phyloP scores from a whole-genome alignment of 2,113 vertebrate species.

The Zosterops borbonicus region DNA sequence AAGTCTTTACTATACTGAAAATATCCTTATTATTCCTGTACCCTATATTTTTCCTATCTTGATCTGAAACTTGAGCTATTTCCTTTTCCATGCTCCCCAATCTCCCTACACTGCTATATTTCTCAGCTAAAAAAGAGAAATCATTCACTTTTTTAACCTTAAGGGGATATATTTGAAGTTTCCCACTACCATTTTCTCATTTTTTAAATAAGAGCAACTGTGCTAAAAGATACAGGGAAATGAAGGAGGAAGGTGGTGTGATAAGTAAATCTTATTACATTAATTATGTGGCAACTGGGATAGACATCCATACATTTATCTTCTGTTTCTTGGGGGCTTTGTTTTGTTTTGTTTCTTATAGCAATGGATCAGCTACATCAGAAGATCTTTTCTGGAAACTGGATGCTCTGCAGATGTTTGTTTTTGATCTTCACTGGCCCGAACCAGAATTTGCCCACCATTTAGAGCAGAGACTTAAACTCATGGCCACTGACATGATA shows the following conservation, averaged over 20 bases:
- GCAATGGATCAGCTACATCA: conserved; percentile 92
- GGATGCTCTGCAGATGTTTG: conserved; percentile 94
- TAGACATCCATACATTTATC: background rate
- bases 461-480: conserved; percentile 95
- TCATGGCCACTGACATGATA: conserved; percentile 99
- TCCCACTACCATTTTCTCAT: background rate
- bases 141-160: background rate
- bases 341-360: conserved; percentile 62
- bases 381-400: conserved; percentile 99
- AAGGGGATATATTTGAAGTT: background rate
- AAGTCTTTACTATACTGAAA: background rate
- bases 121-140: background rate
- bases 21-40: background rate
- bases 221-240: background rate
- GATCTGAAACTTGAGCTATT: background rate
- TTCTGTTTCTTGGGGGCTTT: conserved; percentile 31
- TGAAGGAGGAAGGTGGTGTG: background rate
- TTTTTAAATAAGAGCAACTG: background rate
- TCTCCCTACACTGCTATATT: background rate
- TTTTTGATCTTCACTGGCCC: conserved; percentile 94
- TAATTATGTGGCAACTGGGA: background rate
- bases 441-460: conserved; percentile 95
- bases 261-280: background rate
- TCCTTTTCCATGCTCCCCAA: background rate
- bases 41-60: background rate